Percentiles rank a stretch among this genome's conserved stretches.
These are phyloP conservation scores for Drosophila sulfurigaster DNA, from an alignment of 1,140 invertebrate species.

Conservation along the genomic window DNA sequence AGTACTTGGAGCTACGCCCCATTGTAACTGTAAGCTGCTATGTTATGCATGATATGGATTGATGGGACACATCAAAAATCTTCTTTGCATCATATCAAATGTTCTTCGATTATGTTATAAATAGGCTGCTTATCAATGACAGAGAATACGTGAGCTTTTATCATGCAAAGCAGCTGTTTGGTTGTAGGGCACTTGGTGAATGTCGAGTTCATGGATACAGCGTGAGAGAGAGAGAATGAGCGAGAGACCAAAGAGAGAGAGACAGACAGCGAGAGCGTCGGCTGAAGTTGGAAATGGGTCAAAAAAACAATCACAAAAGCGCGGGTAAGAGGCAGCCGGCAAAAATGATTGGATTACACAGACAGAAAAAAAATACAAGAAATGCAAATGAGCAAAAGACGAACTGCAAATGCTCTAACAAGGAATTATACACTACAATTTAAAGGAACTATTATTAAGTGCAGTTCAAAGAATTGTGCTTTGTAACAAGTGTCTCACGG, in stretches of 20 bases:
- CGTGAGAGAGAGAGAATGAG: background rate
- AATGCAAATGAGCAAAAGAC: slow-evolving; percentile 34
- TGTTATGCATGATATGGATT: slow-evolving; percentile 20
- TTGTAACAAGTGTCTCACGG: background rate
- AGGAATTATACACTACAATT: background rate
- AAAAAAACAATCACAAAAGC: slow-evolving; percentile 62
- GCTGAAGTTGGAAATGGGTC: slow-evolving; percentile 61
- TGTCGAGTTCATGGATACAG: slow-evolving; percentile 24
- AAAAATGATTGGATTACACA: slow-evolving; percentile 59
- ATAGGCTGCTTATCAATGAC: slow-evolving; percentile 21
- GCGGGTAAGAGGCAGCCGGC: slow-evolving; percentile 66
- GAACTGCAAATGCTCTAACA: slow-evolving; percentile 15
- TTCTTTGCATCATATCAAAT: slow-evolving; percentile 40
- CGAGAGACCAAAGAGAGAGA: slow-evolving; percentile 24
- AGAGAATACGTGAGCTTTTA: slow-evolving; percentile 29
- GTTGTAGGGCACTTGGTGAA: slow-evolving; percentile 33
- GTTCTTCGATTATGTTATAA: slow-evolving; percentile 17
- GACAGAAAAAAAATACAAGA: slow-evolving; percentile 41
- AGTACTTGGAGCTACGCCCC: background rate
- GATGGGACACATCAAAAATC: background rate
- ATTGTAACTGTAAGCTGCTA: slow-evolving; percentile 35
- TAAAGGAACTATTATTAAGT: background rate
- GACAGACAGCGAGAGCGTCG: background rate
- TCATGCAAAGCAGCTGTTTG: slow-evolving; percentile 43
- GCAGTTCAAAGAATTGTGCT: background rate